Evolutionary conservation across 2,888 invertebrate genomes (phyloP).

Genomic region (Scrobipalpa atriplicella): DNA sequence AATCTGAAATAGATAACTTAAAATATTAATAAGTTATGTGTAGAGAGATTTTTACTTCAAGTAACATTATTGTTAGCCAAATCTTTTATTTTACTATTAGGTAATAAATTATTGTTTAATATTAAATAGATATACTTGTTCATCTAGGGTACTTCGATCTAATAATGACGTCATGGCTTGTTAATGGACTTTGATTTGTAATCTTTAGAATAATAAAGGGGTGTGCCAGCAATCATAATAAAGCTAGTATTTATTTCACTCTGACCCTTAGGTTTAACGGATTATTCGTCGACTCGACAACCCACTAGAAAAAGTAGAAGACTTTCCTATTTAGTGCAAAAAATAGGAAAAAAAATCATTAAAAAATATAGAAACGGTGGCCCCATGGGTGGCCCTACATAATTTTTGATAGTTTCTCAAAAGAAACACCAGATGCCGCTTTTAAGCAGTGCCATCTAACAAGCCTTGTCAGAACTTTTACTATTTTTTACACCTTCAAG

Average conservation of each 20-base stretch:
- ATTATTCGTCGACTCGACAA: no score
- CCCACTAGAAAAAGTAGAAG: no score
- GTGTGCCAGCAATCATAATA: conserved; percentile 17
- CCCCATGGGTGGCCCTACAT: not conserved
- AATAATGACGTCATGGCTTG: not conserved
- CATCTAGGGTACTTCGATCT: not conserved
- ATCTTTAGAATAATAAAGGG: conserved; percentile 4
- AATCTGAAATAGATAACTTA: not conserved
- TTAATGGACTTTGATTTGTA: not conserved
- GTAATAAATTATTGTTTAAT: no score
- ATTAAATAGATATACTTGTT: not conserved
- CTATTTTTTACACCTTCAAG: not conserved
- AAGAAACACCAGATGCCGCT: not conserved
- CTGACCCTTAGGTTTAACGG: no score
- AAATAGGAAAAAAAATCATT: no score
- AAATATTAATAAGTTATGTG: no score
- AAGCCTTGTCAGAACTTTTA: not conserved
- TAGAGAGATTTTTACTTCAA: no score
- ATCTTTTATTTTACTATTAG: no score
- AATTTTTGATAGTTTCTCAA: no score
- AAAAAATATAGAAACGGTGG: no score
- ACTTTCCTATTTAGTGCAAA: no score
- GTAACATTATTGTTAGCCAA: no score
- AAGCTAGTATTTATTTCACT: not conserved
- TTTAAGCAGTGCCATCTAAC: conserved; percentile 3